Evolutionary conservation across 2,113 vertebrate species (phyloP).

Genomic region (Trogon surrucura): DNA sequence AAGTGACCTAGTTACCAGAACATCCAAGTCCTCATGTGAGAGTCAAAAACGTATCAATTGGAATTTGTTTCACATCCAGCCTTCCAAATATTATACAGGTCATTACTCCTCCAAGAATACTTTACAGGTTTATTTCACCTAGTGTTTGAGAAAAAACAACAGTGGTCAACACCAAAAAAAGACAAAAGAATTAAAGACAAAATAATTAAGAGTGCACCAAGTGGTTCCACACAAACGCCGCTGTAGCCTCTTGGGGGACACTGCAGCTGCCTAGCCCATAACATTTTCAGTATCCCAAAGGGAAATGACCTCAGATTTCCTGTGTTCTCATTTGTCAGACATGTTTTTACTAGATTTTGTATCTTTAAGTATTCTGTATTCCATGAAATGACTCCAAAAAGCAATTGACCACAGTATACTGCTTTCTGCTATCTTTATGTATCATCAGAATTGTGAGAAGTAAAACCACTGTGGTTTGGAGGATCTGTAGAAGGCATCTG

Average conservation of each 20-base stretch:
- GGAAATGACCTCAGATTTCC: slow-evolving; percentile 66
- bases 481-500: slow-evolving; percentile 45
- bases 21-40: not conserved
- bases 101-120: slow-evolving; percentile 17
- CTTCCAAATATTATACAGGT: not conserved
- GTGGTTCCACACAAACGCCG: slow-evolving; percentile 30
- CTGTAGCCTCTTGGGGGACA: slow-evolving; percentile 3
- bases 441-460: slow-evolving; percentile 48
- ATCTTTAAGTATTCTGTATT: slow-evolving; percentile 36
- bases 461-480: slow-evolving; percentile 46
- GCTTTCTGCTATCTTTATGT: slow-evolving; percentile 57
- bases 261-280: not conserved
- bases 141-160: not conserved
- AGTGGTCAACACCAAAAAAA: not conserved
- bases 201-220: slow-evolving; percentile 20
- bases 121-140: slow-evolving; percentile 43
- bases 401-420: slow-evolving; percentile 51
- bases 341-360: slow-evolving; percentile 53
- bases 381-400: slow-evolving; percentile 58
- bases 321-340: slow-evolving; percentile 33
- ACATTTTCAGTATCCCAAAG: slow-evolving; percentile 38
- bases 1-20: slow-evolving; percentile 50
- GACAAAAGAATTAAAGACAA: slow-evolving; percentile 16
- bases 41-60: slow-evolving; percentile 3
- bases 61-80: not conserved